Evolutionary conservation across 2,888 invertebrate species (phyloP).

Genomic region (Camponotus fellah): DNA sequence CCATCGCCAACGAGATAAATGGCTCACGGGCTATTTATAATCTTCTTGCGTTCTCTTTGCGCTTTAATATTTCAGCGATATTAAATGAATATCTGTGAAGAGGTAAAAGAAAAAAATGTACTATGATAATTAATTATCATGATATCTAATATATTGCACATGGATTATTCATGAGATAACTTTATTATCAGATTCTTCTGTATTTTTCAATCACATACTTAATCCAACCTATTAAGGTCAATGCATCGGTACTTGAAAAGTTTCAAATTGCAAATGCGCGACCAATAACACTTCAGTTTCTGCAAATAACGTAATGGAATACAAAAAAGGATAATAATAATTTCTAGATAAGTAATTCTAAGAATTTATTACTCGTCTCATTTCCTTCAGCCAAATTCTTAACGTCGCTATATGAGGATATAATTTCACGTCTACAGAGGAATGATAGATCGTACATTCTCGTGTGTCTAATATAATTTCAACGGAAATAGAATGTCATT

Average conservation of each 20-base stretch:
- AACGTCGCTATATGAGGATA: not conserved
- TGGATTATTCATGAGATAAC: slow-evolving; percentile 42
- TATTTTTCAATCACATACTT: slow-evolving; percentile 9
- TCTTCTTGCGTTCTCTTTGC: not conserved
- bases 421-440: not conserved
- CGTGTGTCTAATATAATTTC: slow-evolving; percentile 8
- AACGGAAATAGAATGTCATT: not conserved
- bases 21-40: not conserved
- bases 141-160: slow-evolving; percentile 21
- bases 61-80: not conserved
- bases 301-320: not conserved
- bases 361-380: not conserved
- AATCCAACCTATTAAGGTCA: slow-evolving; percentile 33
- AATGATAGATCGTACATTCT: not conserved
- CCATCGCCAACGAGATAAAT: not conserved
- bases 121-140: slow-evolving; percentile 7
- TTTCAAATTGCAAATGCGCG: slow-evolving; percentile 34
- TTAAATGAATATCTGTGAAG: not conserved
- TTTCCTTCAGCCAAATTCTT: not conserved
- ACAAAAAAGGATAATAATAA: slow-evolving; percentile 13
- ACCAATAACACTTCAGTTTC: not conserved
- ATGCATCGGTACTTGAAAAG: slow-evolving; percentile 6
- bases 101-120: not conserved
- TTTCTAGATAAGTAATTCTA: slow-evolving; percentile 7
- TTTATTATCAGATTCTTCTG: not conserved